These are phyloP conservation scores for Diarsia rubi DNA, from an alignment of 2,888 invertebrate genomes.

Conservation along the genomic window DNA sequence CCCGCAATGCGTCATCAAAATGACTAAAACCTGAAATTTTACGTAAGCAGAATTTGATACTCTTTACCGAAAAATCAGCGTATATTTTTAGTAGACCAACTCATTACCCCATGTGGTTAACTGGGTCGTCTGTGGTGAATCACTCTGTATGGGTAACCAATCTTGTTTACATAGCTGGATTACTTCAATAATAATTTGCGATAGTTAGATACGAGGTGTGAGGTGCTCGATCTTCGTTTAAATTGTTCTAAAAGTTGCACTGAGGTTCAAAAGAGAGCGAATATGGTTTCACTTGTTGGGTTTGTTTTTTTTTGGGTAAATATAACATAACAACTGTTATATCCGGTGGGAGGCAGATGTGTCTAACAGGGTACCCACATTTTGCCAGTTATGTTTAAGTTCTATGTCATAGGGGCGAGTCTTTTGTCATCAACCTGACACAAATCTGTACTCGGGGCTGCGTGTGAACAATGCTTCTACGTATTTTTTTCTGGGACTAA, in stretches of 20 bases:
- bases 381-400: not conserved
- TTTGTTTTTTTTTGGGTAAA: not conserved
- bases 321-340: not conserved
- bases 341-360: not conserved
- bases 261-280: slow-evolving; percentile 1
- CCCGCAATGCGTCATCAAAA: slow-evolving; percentile 33
- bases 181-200: slow-evolving; percentile 53
- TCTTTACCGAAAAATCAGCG: slow-evolving; percentile 46
- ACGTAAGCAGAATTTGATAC: slow-evolving; percentile 38
- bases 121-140: slow-evolving; percentile 63
- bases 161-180: slow-evolving; percentile 44
- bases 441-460: not conserved
- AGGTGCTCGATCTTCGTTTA: slow-evolving; percentile 5
- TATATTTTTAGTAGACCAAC: slow-evolving; percentile 61
- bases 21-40: slow-evolving; percentile 39
- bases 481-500: not conserved
- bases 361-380: not conserved
- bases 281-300: not conserved
- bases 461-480: not conserved
- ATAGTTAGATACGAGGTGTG: slow-evolving; percentile 36
- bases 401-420: not conserved
- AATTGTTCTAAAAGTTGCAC: slow-evolving; percentile 18
- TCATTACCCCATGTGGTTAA: slow-evolving; percentile 59
- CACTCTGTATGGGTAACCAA: slow-evolving; percentile 45
- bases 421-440: not conserved